Evolutionary conservation across 1,140 invertebrate genomes (phyloP).

Genomic region (Microvelia longipes): DNA sequence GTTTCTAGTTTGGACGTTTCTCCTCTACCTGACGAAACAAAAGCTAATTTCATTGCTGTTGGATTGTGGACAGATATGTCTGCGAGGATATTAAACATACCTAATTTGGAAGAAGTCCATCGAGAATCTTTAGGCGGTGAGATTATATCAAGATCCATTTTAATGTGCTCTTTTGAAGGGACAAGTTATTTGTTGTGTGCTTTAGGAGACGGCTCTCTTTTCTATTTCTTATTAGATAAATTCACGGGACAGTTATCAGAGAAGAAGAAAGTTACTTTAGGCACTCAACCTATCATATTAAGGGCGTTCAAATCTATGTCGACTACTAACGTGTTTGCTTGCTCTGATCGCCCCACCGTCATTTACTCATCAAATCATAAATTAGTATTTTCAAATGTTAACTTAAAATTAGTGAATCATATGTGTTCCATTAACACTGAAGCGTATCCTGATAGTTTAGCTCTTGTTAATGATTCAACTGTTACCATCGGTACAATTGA

Average conservation of each 20-base stretch:
- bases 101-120: conserved; percentile 57
- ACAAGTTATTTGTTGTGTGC: conserved; percentile 72
- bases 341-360: conserved; percentile 93
- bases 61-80: conserved; percentile 97
- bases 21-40: conserved; percentile 39
- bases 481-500: conserved; percentile 96
- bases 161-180: conserved; percentile 87
- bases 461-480: conserved; percentile 80
- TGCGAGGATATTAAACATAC: conserved; percentile 64
- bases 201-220: conserved; percentile 92
- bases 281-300: conserved; percentile 90
- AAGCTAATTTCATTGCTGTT: conserved; percentile 65
- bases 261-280: conserved; percentile 79
- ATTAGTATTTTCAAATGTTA: conserved; percentile 97
- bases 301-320: conserved; percentile 79
- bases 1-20: conserved; percentile 92
- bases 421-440: conserved; percentile 95
- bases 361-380: conserved; percentile 99
- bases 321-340: conserved; percentile 95
- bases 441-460: conserved; percentile 87
- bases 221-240: conserved; percentile 78
- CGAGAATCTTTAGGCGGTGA: conserved; percentile 82
- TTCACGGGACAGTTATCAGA: conserved; percentile 54
- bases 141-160: conserved; percentile 86
- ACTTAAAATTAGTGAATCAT: conserved; percentile 92